A percentile compares a stretch with the other conserved stretches of the same genome.
Evolutionary conservation across 1,140 invertebrate genomes (phyloP).

Genomic region (Panagrolaimus sp.): DNA sequence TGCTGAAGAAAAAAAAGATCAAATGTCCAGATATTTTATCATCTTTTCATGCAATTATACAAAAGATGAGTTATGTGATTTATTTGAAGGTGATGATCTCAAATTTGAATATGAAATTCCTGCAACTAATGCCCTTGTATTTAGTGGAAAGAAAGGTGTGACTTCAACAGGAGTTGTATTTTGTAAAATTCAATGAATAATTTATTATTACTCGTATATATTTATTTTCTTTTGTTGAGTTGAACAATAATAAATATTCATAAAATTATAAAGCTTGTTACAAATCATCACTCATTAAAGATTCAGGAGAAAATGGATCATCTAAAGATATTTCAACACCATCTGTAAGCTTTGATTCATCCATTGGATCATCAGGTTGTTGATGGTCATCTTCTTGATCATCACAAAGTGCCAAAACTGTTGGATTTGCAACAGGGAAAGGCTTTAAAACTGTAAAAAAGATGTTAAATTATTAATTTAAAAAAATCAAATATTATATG

Average conservation of each 20-base stretch:
- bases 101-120: constrained; percentile 29
- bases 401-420: not conserved
- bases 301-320: not conserved
- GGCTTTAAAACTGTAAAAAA: constrained; percentile 10
- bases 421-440: constrained; percentile 2
- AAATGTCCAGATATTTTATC: constrained; percentile 70
- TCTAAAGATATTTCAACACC: not conserved
- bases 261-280: not conserved
- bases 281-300: not conserved
- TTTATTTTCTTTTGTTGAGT: too few species aligned
- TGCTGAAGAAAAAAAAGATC: constrained; percentile 65
- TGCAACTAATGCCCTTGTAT: constrained; percentile 18
- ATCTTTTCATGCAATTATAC: constrained; percentile 94
- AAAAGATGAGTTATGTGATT: constrained; percentile 69
- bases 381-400: constrained; percentile 1
- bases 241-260: too few species aligned
- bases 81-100: constrained; percentile 66
- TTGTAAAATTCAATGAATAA: not conserved
- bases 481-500: not conserved
- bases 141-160: constrained; percentile 27
- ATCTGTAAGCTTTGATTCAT: constrained; percentile 11
- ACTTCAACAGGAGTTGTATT: constrained; percentile 29
- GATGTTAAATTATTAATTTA: not conserved
- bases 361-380: not conserved
- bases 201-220: too few species aligned